Percentiles rank a stretch among this genome's conserved stretches.
These are phyloP conservation scores for Netta rufina DNA, from an alignment of 2,797 vertebrate genomes.

Conservation along the genomic window DNA sequence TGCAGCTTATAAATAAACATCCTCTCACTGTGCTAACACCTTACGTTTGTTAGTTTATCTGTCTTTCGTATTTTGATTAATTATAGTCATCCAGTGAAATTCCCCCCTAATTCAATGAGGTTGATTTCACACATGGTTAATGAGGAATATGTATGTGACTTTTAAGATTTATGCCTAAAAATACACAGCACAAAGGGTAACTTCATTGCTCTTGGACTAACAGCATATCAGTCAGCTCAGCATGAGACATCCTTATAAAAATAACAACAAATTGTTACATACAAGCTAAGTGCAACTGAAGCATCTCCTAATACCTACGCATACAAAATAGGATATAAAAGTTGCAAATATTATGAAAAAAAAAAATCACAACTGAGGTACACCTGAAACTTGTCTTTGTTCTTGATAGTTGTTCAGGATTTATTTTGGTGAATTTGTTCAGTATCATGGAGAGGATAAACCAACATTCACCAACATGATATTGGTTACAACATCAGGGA, in stretches of 20 bases:
- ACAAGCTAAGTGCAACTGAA: neutral
- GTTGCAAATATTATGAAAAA: neutral
- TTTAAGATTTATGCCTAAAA: neutral
- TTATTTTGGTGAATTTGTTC: neutral
- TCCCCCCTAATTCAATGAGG: neutral
- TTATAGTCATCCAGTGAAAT: neutral
- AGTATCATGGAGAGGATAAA: neutral
- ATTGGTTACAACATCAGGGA: neutral
- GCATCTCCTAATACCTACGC: neutral
- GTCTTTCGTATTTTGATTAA: neutral
- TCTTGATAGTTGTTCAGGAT: neutral
- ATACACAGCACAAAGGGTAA: neutral
- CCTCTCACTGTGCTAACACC: neutral
- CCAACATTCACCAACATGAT: neutral
- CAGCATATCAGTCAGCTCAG: neutral
- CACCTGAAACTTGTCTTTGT: neutral
- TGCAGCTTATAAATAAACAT: conserved; percentile 19
- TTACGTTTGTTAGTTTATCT: conserved; percentile 17
- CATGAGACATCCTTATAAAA: neutral
- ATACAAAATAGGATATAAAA: neutral
- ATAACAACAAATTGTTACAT: neutral
- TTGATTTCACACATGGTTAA: neutral
- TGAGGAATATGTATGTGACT: neutral
- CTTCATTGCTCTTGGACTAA: neutral
- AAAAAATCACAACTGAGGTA: neutral